phyloP scores from a whole-genome alignment of 2,113 vertebrate species.

The Otolemur garnettii region DNA sequence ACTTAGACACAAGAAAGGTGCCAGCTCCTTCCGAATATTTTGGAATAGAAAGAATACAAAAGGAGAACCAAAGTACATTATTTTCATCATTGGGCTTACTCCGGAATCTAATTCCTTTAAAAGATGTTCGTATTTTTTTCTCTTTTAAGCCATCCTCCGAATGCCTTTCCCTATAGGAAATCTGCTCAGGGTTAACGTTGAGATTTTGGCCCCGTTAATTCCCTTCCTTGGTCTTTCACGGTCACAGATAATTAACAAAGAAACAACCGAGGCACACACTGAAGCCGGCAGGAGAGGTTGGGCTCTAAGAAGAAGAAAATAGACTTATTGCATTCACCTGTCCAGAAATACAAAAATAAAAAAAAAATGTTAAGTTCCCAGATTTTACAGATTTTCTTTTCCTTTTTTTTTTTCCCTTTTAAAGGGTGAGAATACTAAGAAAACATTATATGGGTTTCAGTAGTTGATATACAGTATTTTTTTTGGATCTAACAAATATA shows the following conservation, averaged over 20 bases:
- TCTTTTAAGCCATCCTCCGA: background rate
- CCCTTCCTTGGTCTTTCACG: conserved; percentile 49
- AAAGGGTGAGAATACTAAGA: conserved; percentile 85
- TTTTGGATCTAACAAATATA: conserved; percentile 90
- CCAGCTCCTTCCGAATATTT: background rate
- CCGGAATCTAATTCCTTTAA: conserved; percentile 60
- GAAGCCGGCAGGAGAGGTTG: conserved; percentile 53
- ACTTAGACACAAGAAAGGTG: background rate
- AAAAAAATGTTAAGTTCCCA: background rate
- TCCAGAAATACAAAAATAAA: conserved; percentile 70
- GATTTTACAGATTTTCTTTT: conserved; percentile 46
- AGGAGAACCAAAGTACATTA: conserved; percentile 32
- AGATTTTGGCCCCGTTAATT: conserved; percentile 26
- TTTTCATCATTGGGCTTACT: conserved; percentile 20
- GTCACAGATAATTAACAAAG: conserved; percentile 14
- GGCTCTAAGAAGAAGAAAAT: conserved; percentile 58
- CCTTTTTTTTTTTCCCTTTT: background rate
- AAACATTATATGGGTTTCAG: conserved; percentile 86
- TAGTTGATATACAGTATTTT: conserved; percentile 91
- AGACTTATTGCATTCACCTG: conserved; percentile 68
- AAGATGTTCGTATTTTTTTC: fast-evolving
- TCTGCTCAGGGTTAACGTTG: conserved; percentile 56
- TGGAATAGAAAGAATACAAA: background rate
- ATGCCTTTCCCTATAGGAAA: conserved; percentile 68
- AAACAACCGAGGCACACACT: conserved; percentile 27